Percentiles rank a stretch among this genome's conserved stretches.
phyloP scores from a whole-genome alignment of 2,113 vertebrate genomes.

The Halichoeres trimaculatus region DNA sequence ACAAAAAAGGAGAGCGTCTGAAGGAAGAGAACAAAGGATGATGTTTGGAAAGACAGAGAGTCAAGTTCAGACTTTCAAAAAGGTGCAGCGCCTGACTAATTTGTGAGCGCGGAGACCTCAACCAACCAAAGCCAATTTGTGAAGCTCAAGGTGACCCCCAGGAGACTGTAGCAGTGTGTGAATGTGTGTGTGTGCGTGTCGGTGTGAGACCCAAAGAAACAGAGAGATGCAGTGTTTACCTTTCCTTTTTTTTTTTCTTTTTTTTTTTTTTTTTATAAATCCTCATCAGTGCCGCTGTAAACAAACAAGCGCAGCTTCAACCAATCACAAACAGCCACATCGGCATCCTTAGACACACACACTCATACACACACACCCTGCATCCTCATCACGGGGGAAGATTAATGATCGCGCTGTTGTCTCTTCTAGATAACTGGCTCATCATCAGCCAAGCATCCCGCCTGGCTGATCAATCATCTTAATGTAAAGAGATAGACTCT shows the following conservation, averaged over 20 bases:
- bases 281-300: constrained; percentile 42
- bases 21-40: constrained; percentile 35
- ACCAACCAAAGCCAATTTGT: constrained; percentile 70
- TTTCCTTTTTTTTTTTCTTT: too few relatives aligned
- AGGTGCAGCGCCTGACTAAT: constrained; percentile 66
- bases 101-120: constrained; percentile 61
- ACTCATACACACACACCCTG: constrained; percentile 9
- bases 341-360: constrained; percentile 23
- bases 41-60: constrained; percentile 34
- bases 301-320: constrained; percentile 55
- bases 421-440: constrained; percentile 68
- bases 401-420: constrained; percentile 68
- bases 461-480: constrained; percentile 71
- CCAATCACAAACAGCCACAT: constrained; percentile 37
- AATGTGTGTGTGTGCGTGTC: constrained; percentile 22
- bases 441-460: constrained; percentile 59
- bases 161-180: constrained; percentile 43
- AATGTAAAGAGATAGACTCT: constrained; percentile 68
- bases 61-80: constrained; percentile 64
- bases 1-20: background rate
- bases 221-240: constrained; percentile 13
- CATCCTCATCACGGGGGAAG: constrained; percentile 54
- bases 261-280: constrained; percentile 39
- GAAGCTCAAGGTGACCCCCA: constrained; percentile 69
- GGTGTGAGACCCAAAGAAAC: background rate